Evolutionary conservation across 2,797 vertebrate species (phyloP).

Genomic region (Aphelocoma californica): DNA sequence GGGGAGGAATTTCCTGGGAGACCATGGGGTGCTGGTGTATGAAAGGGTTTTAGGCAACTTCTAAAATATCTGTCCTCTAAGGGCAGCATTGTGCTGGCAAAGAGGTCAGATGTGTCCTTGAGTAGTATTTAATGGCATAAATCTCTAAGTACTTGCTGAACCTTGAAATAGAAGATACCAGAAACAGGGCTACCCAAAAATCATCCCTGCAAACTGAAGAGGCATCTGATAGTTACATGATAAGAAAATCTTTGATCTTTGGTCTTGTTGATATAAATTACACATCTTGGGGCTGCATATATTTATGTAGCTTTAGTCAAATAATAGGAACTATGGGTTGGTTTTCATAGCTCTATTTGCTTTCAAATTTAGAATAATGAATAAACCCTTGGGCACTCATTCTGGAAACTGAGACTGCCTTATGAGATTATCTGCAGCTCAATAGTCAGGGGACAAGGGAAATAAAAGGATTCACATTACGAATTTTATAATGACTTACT

Average conservation of each 20-base stretch:
- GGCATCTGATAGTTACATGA: background rate
- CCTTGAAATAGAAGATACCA: background rate
- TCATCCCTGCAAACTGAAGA: background rate
- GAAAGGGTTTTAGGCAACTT: background rate
- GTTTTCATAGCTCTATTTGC: background rate
- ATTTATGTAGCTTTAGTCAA: background rate
- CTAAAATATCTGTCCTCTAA: background rate
- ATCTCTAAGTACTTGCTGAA: background rate
- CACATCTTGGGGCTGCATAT: background rate
- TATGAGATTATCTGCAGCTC: conserved; percentile 59
- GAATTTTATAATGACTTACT: conserved; percentile 67
- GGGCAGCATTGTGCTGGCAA: background rate
- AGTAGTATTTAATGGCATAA: background rate
- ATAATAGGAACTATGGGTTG: background rate
- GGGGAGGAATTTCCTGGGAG: background rate
- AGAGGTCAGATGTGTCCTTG: background rate
- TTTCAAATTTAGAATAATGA: conserved; percentile 40
- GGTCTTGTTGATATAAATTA: background rate
- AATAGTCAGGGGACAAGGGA: conserved; percentile 37
- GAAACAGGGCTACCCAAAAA: background rate
- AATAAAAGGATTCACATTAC: conserved; percentile 65
- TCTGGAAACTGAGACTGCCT: conserved; percentile 37
- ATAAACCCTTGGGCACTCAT: conserved; percentile 51
- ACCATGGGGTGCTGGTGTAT: background rate
- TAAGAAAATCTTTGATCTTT: background rate